These are phyloP conservation scores for Epinotia nisella DNA, from an alignment of 2,888 invertebrate genomes.

Conservation along the genomic window DNA sequence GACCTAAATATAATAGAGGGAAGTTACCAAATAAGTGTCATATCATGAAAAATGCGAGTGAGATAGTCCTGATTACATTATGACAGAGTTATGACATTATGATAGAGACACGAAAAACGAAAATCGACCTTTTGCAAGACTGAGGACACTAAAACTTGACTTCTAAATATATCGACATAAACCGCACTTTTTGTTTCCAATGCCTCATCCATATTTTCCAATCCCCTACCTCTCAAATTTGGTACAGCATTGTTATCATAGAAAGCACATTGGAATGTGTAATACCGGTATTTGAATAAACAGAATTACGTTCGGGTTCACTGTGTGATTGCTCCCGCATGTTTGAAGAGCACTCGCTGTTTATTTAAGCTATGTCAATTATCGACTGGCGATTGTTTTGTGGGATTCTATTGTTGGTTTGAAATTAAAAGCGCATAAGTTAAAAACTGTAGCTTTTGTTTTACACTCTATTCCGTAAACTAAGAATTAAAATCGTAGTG, in stretches of 20 bases:
- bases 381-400: slow-evolving; percentile 32
- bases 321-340: slow-evolving; percentile 39
- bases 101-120: too few relatives aligned
- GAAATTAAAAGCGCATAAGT: background rate
- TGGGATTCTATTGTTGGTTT: slow-evolving; percentile 12
- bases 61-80: too few relatives aligned
- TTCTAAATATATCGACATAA: too few relatives aligned
- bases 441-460: background rate
- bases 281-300: slow-evolving; percentile 73
- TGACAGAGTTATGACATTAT: too few relatives aligned
- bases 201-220: slow-evolving; percentile 25
- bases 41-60: too few relatives aligned
- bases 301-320: slow-evolving; percentile 61
- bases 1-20: too few relatives aligned
- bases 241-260: slow-evolving; percentile 66
- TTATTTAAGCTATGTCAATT: slow-evolving; percentile 43
- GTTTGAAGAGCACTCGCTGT: slow-evolving; percentile 38
- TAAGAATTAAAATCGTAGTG: background rate
- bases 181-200: background rate
- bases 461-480: background rate
- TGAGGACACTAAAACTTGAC: too few relatives aligned
- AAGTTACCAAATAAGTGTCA: too few relatives aligned
- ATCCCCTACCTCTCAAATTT: slow-evolving; percentile 44
- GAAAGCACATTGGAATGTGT: slow-evolving; percentile 75
- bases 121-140: too few relatives aligned